Base-by-base conservation (phyloP, 2,888 invertebrate genomes). In the Drosophila seclusa region DNA sequence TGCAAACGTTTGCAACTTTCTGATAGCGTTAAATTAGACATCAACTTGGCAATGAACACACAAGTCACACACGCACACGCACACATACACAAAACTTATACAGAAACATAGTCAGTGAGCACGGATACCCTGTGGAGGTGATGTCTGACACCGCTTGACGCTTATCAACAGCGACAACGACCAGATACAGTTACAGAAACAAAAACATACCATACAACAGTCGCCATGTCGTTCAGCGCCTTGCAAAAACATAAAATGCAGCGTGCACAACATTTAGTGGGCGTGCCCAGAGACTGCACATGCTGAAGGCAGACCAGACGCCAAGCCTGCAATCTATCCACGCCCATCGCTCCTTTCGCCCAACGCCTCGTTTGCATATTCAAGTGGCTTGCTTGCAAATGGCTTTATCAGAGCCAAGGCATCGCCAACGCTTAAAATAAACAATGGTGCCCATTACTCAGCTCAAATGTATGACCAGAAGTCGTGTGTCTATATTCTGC, bases 1-100 rank as follows among this genome's bases (percentile, higher is more conserved):
- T 62, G 76, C 78, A 83, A 78, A 62, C 69, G 84, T 77, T 87
- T 72, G 68, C 74, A 87, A 87, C 79, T 81, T 80, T 82, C 62
- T 76, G 90, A 84, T 84, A 87, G 88, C 90, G 89, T 89, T 89
- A 85, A 85, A 85, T 85, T 85, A 85, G 85, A 85, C 80, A 78
- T 85, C 89, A 82, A 82, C 85, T 87, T 85, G 87, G 87, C 65
- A 73, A 73, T 57, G 66, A 54, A 68, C 68, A 78, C 67, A 67
- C 53, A 57, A 78, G 82, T 72, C 73, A 69, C 66, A 69, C 67
- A 59, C 62, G 49, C 4, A 53, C 16, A 18, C 49, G 10, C 24
- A 5, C 42, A 60, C 64, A 52, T 10, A 40, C 42, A 45, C 62
- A 59, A 40, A 36, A 24, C 27, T 4, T 45, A 45, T 16, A 45